phyloP scores from a whole-genome alignment of 2,888 invertebrate genomes.

The Orthosia cruda region DNA sequence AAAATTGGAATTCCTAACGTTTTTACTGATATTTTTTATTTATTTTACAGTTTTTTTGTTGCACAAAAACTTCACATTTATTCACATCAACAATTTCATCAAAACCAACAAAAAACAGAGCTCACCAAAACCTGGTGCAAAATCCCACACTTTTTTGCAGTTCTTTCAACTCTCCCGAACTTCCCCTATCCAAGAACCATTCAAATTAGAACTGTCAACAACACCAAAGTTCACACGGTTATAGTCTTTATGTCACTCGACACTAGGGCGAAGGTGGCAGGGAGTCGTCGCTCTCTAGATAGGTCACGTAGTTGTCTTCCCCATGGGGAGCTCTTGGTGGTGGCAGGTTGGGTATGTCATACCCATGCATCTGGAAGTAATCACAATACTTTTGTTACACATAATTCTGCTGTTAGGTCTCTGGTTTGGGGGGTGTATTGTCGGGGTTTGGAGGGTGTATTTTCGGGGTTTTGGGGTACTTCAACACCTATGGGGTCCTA shows the following conservation, averaged over 20 bases:
- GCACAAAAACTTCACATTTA: constrained; percentile 8
- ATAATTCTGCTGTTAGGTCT: constrained; percentile 52
- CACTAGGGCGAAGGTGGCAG: constrained; percentile 95
- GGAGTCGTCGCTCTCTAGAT: constrained; percentile 97
- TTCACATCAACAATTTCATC: constrained; percentile 21
- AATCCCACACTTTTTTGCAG: background rate
- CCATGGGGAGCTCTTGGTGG: constrained; percentile 94
- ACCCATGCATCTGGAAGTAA: constrained; percentile 96
- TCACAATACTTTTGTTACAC: constrained; percentile 56
- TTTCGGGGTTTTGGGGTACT: background rate
- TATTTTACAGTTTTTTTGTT: no score
- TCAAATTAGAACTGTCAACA: background rate
- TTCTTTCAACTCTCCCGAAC: background rate
- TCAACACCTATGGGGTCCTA: background rate
- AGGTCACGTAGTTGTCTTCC: constrained; percentile 97
- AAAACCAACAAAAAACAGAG: constrained; percentile 21
- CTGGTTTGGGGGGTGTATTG: constrained; percentile 8
- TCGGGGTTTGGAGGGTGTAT: background rate
- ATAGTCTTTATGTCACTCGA: constrained; percentile 75
- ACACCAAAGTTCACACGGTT: constrained; percentile 20
- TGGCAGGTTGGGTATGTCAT: constrained; percentile 94
- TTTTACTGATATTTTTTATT: background rate
- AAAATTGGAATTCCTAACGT: background rate
- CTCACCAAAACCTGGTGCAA: constrained; percentile 7
- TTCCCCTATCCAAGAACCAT: background rate